Evolutionary conservation across 2,113 vertebrate species (phyloP).

Genomic region (Lagenorhynchus albirostris): DNA sequence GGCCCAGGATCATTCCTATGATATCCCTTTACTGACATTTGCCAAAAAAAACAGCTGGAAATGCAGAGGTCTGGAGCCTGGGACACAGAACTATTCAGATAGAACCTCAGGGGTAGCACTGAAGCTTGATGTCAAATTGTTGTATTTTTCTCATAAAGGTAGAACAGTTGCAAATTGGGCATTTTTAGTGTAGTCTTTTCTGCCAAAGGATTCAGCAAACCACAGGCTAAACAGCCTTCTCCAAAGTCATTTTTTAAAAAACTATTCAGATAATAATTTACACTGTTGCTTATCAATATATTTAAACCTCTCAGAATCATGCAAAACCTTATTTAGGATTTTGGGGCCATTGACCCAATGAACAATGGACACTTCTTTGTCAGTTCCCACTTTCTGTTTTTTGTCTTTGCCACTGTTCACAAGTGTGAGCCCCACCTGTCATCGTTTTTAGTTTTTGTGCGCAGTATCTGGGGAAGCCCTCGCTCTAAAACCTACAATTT

Average conservation of each 20-base stretch:
- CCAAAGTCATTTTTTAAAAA: background rate
- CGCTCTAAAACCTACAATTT: background rate
- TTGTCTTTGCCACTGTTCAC: background rate
- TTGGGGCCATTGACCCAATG: background rate
- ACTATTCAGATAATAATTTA: background rate
- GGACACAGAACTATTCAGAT: too few relatives aligned
- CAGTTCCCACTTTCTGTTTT: background rate
- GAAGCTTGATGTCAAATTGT: background rate
- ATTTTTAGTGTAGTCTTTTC: conserved; percentile 26
- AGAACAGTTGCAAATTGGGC: background rate
- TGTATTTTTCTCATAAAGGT: background rate
- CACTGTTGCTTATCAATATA: background rate
- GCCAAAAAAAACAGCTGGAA: background rate
- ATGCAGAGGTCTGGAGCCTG: background rate
- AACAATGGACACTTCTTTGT: background rate
- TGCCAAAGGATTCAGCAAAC: background rate
- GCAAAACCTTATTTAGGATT: background rate
- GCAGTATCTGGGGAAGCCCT: background rate
- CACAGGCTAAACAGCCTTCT: background rate
- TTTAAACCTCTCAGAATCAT: background rate
- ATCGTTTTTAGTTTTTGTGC: background rate
- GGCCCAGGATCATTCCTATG: background rate
- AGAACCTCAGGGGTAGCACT: background rate
- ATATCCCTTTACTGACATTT: background rate
- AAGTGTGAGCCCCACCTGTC: background rate